A percentile compares a stretch with the other conserved stretches of the same genome.
Evolutionary conservation across 2,113 vertebrate genomes (phyloP).

Genomic region (Chloroceryle aenea): DNA sequence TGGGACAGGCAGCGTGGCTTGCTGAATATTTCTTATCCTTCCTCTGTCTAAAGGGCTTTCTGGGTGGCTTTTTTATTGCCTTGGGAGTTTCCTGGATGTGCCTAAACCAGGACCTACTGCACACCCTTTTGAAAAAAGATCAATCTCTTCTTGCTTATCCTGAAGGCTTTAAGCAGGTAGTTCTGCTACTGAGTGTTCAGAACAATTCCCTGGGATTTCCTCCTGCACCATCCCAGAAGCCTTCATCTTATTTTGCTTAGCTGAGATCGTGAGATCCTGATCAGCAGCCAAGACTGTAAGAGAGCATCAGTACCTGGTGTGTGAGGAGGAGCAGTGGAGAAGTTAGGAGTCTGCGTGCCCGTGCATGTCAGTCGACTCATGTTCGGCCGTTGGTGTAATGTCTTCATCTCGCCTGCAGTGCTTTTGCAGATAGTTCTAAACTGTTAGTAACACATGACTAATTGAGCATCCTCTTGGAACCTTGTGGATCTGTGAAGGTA

Average conservation of each 20-base stretch:
- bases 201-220: background rate
- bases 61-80: background rate
- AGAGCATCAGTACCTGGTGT: rapidly evolving
- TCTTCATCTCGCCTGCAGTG: background rate
- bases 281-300: background rate
- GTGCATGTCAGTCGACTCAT: rapidly evolving
- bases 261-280: background rate
- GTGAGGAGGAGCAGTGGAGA: background rate
- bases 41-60: background rate
- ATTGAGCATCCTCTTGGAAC: background rate
- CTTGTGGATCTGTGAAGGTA: background rate
- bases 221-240: background rate
- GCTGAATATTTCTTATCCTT: background rate
- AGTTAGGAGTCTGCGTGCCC: background rate
- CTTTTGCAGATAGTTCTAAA: background rate
- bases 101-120: background rate
- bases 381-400: background rate
- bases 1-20: background rate
- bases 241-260: background rate
- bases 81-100: background rate
- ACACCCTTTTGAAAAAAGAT: background rate
- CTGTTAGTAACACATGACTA: too few species aligned
- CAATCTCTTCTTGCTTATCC: background rate
- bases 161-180: background rate
- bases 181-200: background rate